These are phyloP conservation scores for Aphodius sticticus DNA, from an alignment of 2,888 invertebrate species.

Conservation along the genomic window DNA sequence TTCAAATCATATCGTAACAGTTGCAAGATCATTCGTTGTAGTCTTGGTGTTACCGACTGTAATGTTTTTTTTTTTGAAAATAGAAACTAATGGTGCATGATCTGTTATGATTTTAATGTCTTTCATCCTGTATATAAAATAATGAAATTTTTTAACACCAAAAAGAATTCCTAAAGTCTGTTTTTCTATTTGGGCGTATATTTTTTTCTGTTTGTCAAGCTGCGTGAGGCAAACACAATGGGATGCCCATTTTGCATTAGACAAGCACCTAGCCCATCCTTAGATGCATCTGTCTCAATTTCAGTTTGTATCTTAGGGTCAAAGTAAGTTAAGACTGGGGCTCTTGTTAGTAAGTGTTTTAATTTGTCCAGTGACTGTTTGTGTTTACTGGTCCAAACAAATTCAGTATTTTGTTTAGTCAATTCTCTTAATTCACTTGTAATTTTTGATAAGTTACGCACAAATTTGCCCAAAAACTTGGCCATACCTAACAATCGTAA, in stretches of 20 bases:
- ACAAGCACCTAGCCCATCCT: slow-evolving; percentile 43
- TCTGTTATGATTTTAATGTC: no score
- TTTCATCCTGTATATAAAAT: not conserved
- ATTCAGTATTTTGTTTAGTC: slow-evolving; percentile 36
- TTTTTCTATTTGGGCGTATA: slow-evolving; percentile 49
- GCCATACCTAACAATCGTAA: no score
- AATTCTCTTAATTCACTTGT: slow-evolving; percentile 39
- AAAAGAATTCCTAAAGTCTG: slow-evolving; percentile 43
- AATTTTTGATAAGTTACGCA: slow-evolving; percentile 40
- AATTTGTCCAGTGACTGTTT: slow-evolving; percentile 34
- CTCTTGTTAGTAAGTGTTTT: slow-evolving; percentile 42
- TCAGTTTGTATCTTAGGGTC: slow-evolving; percentile 44
- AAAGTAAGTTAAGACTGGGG: slow-evolving; percentile 45
- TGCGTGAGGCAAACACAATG: slow-evolving; percentile 44
- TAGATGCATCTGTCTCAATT: slow-evolving; percentile 48
- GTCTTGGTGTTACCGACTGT: no score
- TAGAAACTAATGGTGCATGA: no score
- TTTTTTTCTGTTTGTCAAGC: slow-evolving; percentile 44
- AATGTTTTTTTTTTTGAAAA: no score
- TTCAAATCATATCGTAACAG: not conserved
- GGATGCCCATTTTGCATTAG: slow-evolving; percentile 44
- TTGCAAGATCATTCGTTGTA: no score
- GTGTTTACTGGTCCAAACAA: slow-evolving; percentile 29
- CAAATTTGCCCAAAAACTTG: slow-evolving; percentile 39
- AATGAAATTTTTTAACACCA: slow-evolving; percentile 5